Percentiles rank a stretch among this genome's conserved stretches.
phyloP scores from a whole-genome alignment of 2,113 vertebrate genomes.

The Microcebus jonahi region DNA sequence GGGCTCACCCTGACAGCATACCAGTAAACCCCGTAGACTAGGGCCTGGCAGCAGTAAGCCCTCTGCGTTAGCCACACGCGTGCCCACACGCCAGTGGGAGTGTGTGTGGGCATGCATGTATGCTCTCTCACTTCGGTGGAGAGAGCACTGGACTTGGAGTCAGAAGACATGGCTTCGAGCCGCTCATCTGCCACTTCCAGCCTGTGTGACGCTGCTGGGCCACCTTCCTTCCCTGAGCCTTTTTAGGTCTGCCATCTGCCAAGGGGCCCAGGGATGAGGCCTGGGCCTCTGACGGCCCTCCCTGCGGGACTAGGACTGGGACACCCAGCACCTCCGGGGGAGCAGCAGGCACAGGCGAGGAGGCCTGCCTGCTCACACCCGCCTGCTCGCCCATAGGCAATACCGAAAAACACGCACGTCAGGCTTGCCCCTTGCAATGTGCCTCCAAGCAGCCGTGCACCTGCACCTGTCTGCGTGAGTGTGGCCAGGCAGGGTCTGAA shows the following conservation, averaged over 20 bases:
- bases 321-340: rapidly evolving
- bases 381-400: not conserved
- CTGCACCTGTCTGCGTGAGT: not conserved
- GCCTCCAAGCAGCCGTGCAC: not conserved
- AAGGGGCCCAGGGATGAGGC: not conserved
- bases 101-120: rapidly evolving
- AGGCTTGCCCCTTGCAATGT: rapidly evolving
- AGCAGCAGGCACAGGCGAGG: not conserved
- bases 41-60: not conserved
- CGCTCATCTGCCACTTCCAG: not conserved
- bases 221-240: not conserved
- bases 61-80: rapidly evolving
- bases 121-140: not conserved
- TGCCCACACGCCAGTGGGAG: not conserved
- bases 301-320: not conserved
- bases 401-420: rapidly evolving
- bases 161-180: not conserved
- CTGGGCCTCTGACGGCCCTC: not conserved
- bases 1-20: not conserved
- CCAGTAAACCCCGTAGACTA: not conserved
- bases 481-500: not conserved
- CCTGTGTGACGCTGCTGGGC: not conserved
- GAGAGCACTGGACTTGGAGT: not conserved
- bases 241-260: not conserved
- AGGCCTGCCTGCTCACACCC: rapidly evolving